A percentile compares a stretch with the other conserved stretches of the same genome.
phyloP scores from a whole-genome alignment of 2,113 vertebrate species.

The Nibea albiflora region DNA sequence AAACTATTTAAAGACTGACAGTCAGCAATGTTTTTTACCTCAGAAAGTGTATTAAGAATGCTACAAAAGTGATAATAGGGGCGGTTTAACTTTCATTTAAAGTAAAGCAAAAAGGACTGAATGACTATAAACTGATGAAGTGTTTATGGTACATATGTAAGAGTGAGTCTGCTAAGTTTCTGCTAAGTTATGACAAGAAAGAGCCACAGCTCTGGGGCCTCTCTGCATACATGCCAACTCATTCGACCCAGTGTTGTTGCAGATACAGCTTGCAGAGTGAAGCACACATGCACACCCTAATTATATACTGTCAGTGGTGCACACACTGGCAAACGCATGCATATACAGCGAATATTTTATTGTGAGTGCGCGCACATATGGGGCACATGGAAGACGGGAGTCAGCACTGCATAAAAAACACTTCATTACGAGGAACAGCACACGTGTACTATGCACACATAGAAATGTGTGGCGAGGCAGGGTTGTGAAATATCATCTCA shows the following conservation, averaged over 20 bases:
- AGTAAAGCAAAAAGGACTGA: neutral
- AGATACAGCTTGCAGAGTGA: neutral
- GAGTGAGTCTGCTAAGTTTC: slow-evolving; percentile 8
- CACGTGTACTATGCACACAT: neutral
- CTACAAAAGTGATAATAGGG: too few relatives aligned
- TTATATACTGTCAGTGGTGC: neutral
- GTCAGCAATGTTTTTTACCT: too few relatives aligned
- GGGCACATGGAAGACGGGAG: neutral
- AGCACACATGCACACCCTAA: too few relatives aligned
- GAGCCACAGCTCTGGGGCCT: neutral
- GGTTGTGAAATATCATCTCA: slow-evolving; percentile 49
- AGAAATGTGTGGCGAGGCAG: neutral
- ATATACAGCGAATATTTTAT: neutral
- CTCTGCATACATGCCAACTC: neutral
- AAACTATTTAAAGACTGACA: neutral
- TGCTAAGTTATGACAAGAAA: slow-evolving; percentile 17
- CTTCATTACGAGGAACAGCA: neutral
- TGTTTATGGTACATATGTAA: too few relatives aligned
- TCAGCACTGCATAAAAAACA: neutral
- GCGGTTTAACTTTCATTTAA: neutral
- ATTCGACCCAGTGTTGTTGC: neutral
- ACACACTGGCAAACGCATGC: neutral
- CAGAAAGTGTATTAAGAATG: neutral
- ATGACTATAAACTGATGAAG: neutral
- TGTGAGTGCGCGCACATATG: neutral